Conservation (phyloP, 2,888 invertebrate genomes). For the Tiphia femorata region DNA sequence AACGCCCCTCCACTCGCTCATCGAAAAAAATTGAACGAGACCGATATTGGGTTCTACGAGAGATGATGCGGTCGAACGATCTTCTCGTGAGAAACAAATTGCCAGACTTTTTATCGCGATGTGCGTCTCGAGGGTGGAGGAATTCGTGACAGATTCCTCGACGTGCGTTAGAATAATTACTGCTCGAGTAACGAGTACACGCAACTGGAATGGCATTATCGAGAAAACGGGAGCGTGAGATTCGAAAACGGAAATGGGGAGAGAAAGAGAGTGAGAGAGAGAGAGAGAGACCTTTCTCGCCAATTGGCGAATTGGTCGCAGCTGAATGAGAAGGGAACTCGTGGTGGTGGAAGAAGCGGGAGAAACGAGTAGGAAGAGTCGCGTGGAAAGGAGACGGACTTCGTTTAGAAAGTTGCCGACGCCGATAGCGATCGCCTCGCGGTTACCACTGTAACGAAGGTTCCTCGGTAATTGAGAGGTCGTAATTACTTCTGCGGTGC, state of each 20-base stretch:
- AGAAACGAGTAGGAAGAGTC: too few relatives aligned
- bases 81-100: too few relatives aligned
- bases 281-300: constrained; percentile 8
- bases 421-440: constrained; percentile 37
- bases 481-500: constrained; percentile 30
- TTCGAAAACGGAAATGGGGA: constrained; percentile 19
- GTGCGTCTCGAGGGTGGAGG: too few relatives aligned
- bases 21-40: constrained; percentile 25
- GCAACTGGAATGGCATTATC: constrained; percentile 16
- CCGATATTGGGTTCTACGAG: too few relatives aligned
- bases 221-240: constrained; percentile 42
- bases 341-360: too few relatives aligned
- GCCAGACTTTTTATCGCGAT: too few relatives aligned
- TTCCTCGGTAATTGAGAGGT: constrained; percentile 37
- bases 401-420: constrained; percentile 36
- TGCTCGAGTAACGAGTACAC: constrained; percentile 16
- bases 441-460: constrained; percentile 21
- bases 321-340: constrained; percentile 29
- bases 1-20: constrained; percentile 22
- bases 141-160: too few relatives aligned
- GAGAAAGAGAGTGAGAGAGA: neutral
- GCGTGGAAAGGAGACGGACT: constrained; percentile 15
- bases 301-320: constrained; percentile 35
- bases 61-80: neutral
- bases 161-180: neutral